Evolutionary conservation across 2,113 vertebrate species (phyloP), one percentile per base, ranked within the genome.

Genomic region (Ploceus nigricollis): DNA sequence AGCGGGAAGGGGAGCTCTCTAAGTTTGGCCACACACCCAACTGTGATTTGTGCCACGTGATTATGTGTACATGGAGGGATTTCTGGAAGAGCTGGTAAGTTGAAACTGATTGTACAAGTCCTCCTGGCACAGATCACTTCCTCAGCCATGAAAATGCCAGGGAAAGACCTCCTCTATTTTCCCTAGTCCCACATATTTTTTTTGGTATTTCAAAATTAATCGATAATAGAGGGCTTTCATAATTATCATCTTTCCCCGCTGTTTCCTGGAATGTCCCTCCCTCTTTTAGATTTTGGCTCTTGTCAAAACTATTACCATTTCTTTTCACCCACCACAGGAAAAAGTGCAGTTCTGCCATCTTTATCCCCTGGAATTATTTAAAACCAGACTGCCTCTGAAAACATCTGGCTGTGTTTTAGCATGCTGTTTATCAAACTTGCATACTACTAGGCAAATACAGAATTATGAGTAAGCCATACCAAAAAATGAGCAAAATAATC

Each of bases 171-270:
- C 37, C 11, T 77, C 1, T 71, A 14, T 78, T 84, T 87, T 70
- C 5, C 7, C 9, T 84, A 30, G 21, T 75, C 9, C 54, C 27
- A 50, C 10, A 18, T 27, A 0, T n/a, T 11, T 48, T 75, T 70
- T 27, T 63, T 57, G 10, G 2, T 31, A 39, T 70, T 94, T 78
- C 33, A 75, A 89, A 91, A 44, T 8, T 7, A 48, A 21, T n/a
- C 0, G 0, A 3, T 58, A 78, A 56, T 27, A 69, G 23, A 48
- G 14, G 12, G 2, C 3, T 31, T 7, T 80, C 21, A 53, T 37
- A 82, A 53, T 54, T 71, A 13, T 53, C 16, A 17, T 60, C 10
- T 72, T 79, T 57, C 12, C 7, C 17, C 4, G 3, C 17, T 77
- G 48, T 56, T 72, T 76, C 69, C 31, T 68, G 37, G 7, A 80